Evolutionary conservation across 2,113 vertebrate species (phyloP), one percentile per base, ranked within the genome.

Genomic region (Hemichromis elongatus): DNA sequence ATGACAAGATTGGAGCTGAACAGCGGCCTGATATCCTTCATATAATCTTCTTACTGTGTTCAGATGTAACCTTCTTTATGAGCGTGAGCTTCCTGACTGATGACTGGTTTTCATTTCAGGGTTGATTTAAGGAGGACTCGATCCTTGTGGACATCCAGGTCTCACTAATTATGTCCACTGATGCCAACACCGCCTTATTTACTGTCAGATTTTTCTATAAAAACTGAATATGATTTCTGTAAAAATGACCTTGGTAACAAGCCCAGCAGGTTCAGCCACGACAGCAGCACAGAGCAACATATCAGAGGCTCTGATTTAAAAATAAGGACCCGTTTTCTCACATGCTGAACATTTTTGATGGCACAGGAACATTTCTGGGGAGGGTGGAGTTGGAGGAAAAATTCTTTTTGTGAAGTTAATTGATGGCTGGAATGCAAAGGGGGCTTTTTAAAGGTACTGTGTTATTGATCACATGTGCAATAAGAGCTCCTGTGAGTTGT

Each of bases 381-480:
- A 70, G 13, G 35, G 3, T 3, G 8, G 63, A 26, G 2, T 6
- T 0, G 40, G 21, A 70, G 9, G 21, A 11, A 47, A 45, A 45
- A 45, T 42, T 21, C 40, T 42, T 26, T 70, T 70, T 8, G 37
- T 70, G 37, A 24, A 42, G 37, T 1, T 45, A 70, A 70, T 70
- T 47, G 40, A 1, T 8, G 2, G 9, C 40, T 70, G 40, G 40
- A 70, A 70, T 18, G 66, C 11, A 40, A 40, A 45, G 66, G 66
- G 6, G 2, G 5, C 21, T 45, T 26, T 45, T 18, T 18, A 28
- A 4, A 45, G 21, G 66, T 4, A 4, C 8, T 0, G 37, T 24
- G 37, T 45, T n/a, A 45, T 70, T 1, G 40, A 70, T 70, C 9
- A 16, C 37, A 45, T 9, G 21, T 6, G 13, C 26, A 45, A 18